Evolutionary conservation across 2,113 vertebrate genomes (phyloP).

Genomic region (Neotragus pygmaeus): DNA sequence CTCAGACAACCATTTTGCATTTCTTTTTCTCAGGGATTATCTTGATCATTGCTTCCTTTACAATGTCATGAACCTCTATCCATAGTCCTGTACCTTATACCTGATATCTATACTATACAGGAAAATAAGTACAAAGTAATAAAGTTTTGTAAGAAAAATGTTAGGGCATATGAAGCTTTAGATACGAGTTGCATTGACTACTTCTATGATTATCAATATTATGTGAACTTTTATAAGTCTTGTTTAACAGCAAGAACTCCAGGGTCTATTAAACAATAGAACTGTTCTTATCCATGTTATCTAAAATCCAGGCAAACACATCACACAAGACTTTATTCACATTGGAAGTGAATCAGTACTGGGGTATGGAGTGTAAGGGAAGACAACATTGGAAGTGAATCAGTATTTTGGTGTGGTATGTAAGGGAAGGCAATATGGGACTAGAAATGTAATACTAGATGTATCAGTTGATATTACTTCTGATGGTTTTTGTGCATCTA

Average conservation of each 20-base stretch:
- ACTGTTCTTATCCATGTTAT: not conserved
- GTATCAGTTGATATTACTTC: not conserved
- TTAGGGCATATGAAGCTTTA: not conserved
- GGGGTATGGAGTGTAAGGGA: too few relatives aligned
- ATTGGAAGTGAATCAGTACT: not conserved
- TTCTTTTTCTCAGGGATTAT: not conserved
- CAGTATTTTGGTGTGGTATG: accelerated
- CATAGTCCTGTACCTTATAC: not conserved
- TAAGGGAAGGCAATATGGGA: not conserved
- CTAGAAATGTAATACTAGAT: not conserved
- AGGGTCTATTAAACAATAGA: not conserved
- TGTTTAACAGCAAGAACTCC: not conserved
- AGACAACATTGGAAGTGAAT: not conserved
- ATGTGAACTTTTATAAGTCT: not conserved
- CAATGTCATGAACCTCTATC: not conserved
- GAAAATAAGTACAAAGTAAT: not conserved
- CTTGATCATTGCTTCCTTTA: not conserved
- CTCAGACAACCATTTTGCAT: not conserved
- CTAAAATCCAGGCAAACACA: not conserved
- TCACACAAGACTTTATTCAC: not conserved
- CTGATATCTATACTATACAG: not conserved
- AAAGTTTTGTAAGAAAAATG: not conserved
- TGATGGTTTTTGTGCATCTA: not conserved
- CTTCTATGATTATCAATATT: not conserved
- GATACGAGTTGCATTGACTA: not conserved